Evolutionary conservation across 2,797 vertebrate genomes (phyloP).

Genomic region (Petrocephalus schoutedeni): DNA sequence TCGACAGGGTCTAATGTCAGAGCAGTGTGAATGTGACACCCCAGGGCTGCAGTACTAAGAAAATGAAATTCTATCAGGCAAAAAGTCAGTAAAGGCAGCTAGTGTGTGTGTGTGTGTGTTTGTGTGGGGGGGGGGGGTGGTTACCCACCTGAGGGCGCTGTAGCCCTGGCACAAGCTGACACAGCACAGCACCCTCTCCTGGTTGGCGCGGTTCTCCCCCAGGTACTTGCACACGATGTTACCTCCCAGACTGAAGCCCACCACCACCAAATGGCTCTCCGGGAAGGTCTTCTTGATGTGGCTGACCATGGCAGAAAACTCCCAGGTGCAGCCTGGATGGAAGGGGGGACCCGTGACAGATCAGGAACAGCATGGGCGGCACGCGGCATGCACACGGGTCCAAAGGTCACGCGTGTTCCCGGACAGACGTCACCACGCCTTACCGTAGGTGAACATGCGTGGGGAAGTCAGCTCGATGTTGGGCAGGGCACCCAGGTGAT

Average conservation of each 20-base stretch:
- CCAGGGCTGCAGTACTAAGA: not conserved
- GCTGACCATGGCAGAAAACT: constrained; percentile 90
- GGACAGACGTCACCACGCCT: constrained; percentile 30
- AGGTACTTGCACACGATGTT: constrained; percentile 98
- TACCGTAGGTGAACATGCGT: constrained; percentile 97
- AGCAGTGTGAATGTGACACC: not conserved
- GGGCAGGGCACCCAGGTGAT: constrained; percentile 90
- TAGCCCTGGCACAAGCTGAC: constrained; percentile 96
- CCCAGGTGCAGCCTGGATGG: constrained; percentile 88
- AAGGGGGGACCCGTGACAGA: not conserved
- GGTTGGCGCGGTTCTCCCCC: constrained; percentile 83
- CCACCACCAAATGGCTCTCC: constrained; percentile 81
- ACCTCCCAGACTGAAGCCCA: constrained; percentile 94
- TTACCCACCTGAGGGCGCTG: constrained; percentile 84
- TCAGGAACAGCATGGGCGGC: not conserved
- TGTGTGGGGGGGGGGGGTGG: not conserved
- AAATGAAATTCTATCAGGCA: not conserved
- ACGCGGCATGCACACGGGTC: not conserved
- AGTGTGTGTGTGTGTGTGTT: not conserved
- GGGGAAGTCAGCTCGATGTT: constrained; percentile 95
- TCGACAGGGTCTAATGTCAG: not conserved
- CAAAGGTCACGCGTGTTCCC: not conserved
- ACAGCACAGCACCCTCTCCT: constrained; percentile 90
- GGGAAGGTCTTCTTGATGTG: constrained; percentile 85
- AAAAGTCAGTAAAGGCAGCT: not conserved